phyloP scores from a whole-genome alignment of 1,140 invertebrate genomes.

The Pomphorhynchus laevis region DNA sequence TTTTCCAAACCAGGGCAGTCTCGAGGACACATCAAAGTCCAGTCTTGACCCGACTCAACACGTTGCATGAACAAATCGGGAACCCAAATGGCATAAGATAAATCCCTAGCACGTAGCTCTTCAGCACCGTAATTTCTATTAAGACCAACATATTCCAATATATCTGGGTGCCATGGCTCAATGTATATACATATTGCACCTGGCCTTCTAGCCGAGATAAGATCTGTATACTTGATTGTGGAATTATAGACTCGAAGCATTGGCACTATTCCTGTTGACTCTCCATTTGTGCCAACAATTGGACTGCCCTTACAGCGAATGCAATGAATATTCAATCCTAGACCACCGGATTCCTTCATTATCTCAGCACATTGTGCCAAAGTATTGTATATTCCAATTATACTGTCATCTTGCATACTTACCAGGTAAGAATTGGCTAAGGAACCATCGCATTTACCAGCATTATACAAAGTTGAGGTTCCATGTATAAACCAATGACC shows the following conservation, averaged over 20 bases:
- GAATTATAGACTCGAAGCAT: no score
- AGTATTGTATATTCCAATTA: no score
- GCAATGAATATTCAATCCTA: no score
- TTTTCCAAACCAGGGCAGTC: conserved; percentile 54
- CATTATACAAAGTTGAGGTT: no score
- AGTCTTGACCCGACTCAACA: conserved; percentile 44
- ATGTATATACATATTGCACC: conserved; percentile 91
- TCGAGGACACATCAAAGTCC: conserved; percentile 89
- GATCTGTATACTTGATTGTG: background rate
- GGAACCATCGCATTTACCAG: no score
- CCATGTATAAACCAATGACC: no score
- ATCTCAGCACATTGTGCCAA: conserved; percentile 59
- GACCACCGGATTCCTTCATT: conserved; percentile 31
- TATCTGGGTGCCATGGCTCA: conserved; percentile 88
- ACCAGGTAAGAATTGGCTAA: no score
- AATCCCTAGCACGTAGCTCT: conserved; percentile 51
- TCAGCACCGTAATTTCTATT: conserved; percentile 67
- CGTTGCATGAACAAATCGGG: conserved; percentile 91
- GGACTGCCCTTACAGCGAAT: no score
- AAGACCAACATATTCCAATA: conserved; percentile 66
- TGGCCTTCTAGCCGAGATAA: no score
- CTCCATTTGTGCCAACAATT: no score
- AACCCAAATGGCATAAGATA: conserved; percentile 88
- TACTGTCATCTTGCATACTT: no score
- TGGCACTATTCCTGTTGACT: no score